Evolutionary conservation across 2,797 vertebrate species (phyloP), one percentile per base, ranked within the genome.

Genomic region (Rhabdophis nuchalis): DNA sequence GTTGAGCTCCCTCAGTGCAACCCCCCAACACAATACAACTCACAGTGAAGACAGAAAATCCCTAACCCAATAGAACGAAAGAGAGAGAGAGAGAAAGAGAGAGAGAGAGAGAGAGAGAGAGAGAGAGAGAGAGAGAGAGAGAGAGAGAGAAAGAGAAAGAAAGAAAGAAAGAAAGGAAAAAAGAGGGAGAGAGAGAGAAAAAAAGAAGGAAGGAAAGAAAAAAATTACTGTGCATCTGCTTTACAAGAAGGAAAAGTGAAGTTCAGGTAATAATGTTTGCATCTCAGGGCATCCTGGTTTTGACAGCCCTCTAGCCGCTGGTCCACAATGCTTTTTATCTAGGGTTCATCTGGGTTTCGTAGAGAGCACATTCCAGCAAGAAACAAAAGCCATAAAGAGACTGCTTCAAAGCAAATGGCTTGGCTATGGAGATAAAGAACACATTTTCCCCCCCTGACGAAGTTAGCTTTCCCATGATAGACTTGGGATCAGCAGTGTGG

Each of bases 381-480:
- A 36, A 32, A 89, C 25, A 25, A 86, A 92, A 36, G 36, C 32
- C 25, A 36, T 89, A 56, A 14, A 54, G 72, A 82, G 36, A 23
- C 25, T 89, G 52, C 61, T 87, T 93, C 89, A 89, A 92, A 93
- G 60, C 27, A 36, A 82, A 57, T 3, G 12, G 12, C 29, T 50
- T 93, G 32, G 29, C n/a, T 53, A 10, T 12, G 29, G 86, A 88
- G 85, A 91, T 32, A 86, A 68, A 89, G 46, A 41, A n/a, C 27
- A 57, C 23, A 25, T 14, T 90, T 88, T 12, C 36, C 11, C 1
- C 18, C 36, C 58, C 60, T 60, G 50, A 61, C 88, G 56, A 77
- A 61, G n/a, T 87, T 82, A 50, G 61, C 13, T 32, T 14, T 90
- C n/a, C 46, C 13, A 87, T 20, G 85, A 85, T 41, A 89, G 54